Conservation (phyloP, 2,113 vertebrate genomes). For the Nansenia antarctica region DNA sequence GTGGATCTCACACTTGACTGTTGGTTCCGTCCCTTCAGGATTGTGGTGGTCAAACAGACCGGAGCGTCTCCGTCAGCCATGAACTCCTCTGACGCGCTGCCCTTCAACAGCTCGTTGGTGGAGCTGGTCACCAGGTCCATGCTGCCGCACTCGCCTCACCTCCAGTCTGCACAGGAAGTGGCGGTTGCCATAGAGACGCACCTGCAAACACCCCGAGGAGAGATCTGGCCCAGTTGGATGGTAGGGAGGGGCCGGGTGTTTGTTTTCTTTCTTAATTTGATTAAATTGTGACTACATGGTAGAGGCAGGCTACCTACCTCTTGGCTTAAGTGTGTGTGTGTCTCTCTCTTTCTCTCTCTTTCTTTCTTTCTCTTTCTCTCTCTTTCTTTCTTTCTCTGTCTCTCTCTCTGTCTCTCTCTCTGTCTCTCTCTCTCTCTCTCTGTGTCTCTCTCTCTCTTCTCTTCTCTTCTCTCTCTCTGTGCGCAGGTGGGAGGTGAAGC, state of each 20-base stretch:
- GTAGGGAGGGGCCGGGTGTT: constrained; percentile 44
- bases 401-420: too few relatives aligned
- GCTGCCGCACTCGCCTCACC: constrained; percentile 47
- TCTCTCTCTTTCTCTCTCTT: too few relatives aligned
- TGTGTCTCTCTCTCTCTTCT: too few relatives aligned
- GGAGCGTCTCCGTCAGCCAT: constrained; percentile 19
- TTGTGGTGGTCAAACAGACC: constrained; percentile 68
- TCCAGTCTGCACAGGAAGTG: constrained; percentile 58
- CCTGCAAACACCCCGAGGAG: constrained; percentile 41
- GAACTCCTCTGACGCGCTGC: neutral
- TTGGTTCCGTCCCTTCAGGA: constrained; percentile 51
- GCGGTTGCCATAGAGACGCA: constrained; percentile 50
- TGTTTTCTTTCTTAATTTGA: neutral
- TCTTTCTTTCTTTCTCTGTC: too few relatives aligned
- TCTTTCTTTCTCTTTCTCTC: too few relatives aligned
- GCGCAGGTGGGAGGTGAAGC: constrained; percentile 61
- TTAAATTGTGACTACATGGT: neutral
- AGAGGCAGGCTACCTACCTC: neutral
- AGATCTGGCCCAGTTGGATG: constrained; percentile 71
- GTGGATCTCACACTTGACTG: too few relatives aligned
- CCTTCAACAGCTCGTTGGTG: constrained; percentile 63
- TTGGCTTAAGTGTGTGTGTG: neutral
- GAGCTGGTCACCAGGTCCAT: constrained; percentile 65
- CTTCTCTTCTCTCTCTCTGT: too few relatives aligned
- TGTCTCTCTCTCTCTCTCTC: too few relatives aligned